Conservation (phyloP, 2,888 invertebrate species). For the Nasonia oneida region DNA sequence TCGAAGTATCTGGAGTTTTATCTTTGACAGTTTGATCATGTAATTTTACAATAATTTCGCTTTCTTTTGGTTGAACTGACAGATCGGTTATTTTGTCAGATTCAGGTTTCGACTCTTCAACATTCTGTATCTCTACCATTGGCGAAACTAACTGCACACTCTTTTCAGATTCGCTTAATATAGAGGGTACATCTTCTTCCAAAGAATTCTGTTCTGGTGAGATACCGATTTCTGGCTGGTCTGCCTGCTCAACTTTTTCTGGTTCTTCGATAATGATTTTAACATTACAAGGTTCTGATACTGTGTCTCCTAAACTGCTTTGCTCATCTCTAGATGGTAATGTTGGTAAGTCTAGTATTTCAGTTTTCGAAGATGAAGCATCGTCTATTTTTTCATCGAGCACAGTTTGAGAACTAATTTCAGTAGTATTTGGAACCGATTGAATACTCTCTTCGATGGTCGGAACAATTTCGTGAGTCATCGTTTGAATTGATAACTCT, state of each 20-base stretch:
- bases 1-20: slow-evolving; percentile 32
- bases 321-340: not conserved
- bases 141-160: not conserved
- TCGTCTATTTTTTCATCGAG: not conserved
- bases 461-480: slow-evolving; percentile 73
- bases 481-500: slow-evolving; percentile 66
- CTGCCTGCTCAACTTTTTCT: not conserved
- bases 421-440: slow-evolving; percentile 71
- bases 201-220: not conserved
- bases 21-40: slow-evolving; percentile 46
- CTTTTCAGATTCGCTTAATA: not conserved
- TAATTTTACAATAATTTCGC: slow-evolving; percentile 63
- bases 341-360: not conserved
- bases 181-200: not conserved
- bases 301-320: not conserved
- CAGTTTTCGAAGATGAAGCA: not conserved
- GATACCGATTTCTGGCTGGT: not conserved
- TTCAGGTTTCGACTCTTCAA: not conserved
- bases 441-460: slow-evolving; percentile 75
- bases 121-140: not conserved
- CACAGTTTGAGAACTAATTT: slow-evolving; percentile 69
- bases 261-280: not conserved
- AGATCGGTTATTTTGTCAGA: not conserved
- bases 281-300: not conserved
- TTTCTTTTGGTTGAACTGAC: slow-evolving; percentile 63